Base-by-base conservation (phyloP, 2,113 vertebrate species). In the Riparia riparia region DNA sequence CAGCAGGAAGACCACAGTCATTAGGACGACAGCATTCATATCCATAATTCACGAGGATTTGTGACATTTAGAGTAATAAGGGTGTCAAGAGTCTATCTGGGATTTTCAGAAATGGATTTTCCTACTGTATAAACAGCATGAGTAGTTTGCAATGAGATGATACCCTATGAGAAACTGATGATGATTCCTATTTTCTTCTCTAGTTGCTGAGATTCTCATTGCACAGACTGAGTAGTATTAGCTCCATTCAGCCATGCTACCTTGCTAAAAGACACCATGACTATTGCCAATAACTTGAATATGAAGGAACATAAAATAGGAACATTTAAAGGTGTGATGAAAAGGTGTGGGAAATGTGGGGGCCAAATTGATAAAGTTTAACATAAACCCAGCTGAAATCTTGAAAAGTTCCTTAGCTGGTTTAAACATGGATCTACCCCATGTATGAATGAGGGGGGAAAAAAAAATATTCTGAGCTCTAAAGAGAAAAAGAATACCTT, bases 31-130 rank as follows among this genome's bases (percentile, higher is more conserved):
- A 34, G 3, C 2, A 14, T 64, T 50, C 91, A 12, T 12, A 7
- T 60, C 25, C 13, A 13, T 41, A 20, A 14, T 6, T 50, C 8
- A 28, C 21, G 45, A 50, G 26, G 11, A 71, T 54, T 61, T 73
- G 18, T 56, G 53, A 44, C 20, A 65, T 69, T 54, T 66, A 41
- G 28, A 61, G 34, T 45, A 73, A 72, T 15, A 11, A 54, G 1
- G 4, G 41, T 61, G 44, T 21, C 2, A 7, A 41, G 32, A 22
- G 32, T 80, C 22, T 50, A 10, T 20, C 24, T 83, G 26, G 19
- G 42, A 60, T 41, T 96, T 86, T 82, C 37, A 91, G 28, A 60
- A 81, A 65, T 21, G 6, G 12, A 45, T 83, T 93, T 89, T 37
- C 13, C 26, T 77, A 13, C 31, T 77, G 12, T 51, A 61, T 65